Percentiles rank a stretch among this genome's conserved stretches.
phyloP scores from a whole-genome alignment of 2,113 vertebrate genomes.

The Sakesphorus luctuosus region DNA sequence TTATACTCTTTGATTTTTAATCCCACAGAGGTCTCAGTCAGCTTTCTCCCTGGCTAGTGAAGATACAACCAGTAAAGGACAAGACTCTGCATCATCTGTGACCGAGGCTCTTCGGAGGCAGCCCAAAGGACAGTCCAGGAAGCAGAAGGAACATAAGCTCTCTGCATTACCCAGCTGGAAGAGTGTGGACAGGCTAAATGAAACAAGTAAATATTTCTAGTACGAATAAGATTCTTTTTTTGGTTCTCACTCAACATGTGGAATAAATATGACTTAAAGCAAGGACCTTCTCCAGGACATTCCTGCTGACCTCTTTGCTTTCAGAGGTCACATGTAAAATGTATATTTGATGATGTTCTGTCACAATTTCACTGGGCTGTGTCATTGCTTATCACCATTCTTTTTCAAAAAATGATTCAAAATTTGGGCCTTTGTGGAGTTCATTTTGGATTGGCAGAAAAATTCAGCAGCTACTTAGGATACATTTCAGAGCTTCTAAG shows the following conservation, averaged over 20 bases:
- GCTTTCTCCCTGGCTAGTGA: conserved; percentile 84
- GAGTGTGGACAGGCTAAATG: conserved; percentile 86
- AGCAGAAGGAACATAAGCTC: conserved; percentile 77
- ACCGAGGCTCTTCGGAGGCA: conserved; percentile 44
- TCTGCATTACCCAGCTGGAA: conserved; percentile 85
- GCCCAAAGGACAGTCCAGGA: conserved; percentile 71
- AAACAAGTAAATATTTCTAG: conserved; percentile 82
- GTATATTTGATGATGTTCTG: neutral
- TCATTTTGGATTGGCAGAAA: neutral
- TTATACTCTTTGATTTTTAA: neutral
- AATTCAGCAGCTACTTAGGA: neutral
- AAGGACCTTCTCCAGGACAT: neutral
- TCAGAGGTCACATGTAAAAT: neutral
- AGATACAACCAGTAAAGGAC: conserved; percentile 75
- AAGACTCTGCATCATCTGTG: conserved; percentile 47
- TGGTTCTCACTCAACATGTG: neutral
- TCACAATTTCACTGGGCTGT: neutral
- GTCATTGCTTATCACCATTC: neutral
- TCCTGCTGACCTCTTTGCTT: neutral
- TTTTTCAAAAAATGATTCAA: neutral
- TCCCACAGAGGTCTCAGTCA: conserved; percentile 84
- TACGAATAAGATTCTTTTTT: conserved; percentile 21
- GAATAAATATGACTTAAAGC: neutral
- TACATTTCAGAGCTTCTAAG: neutral
- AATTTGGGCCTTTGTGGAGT: neutral